These are phyloP conservation scores for Perithous albicinctus DNA, from an alignment of 2,888 invertebrate species.

Conservation along the genomic window DNA sequence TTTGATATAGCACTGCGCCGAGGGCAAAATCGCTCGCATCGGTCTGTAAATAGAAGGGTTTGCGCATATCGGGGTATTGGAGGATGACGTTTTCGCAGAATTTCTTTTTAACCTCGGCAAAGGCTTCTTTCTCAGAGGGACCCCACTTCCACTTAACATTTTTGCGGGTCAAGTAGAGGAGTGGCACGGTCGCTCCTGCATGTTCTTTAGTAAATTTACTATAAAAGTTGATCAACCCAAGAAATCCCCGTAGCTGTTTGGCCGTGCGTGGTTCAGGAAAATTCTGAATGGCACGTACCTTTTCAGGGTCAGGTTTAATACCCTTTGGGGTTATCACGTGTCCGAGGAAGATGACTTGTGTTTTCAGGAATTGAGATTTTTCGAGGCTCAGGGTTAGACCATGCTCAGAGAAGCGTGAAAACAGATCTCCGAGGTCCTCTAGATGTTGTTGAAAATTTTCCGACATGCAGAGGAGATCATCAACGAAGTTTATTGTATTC, in stretches of 20 bases:
- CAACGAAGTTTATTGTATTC: neutral
- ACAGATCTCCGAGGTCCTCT: neutral
- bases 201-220: slow-evolving; percentile 42
- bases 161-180: slow-evolving; percentile 63
- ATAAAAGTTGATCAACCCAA: slow-evolving; percentile 63
- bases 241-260: slow-evolving; percentile 63
- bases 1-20: slow-evolving; percentile 65
- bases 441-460: neutral
- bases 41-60: no score
- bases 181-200: slow-evolving; percentile 40
- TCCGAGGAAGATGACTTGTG: neutral
- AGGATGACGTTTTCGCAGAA: slow-evolving; percentile 52
- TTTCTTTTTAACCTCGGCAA: slow-evolving; percentile 34
- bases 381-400: neutral
- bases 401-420: neutral
- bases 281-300: neutral
- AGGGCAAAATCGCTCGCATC: slow-evolving; percentile 57
- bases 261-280: neutral
- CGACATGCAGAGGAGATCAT: neutral
- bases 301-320: neutral
- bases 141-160: slow-evolving; percentile 7
- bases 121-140: slow-evolving; percentile 52
- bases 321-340: neutral
- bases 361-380: neutral
- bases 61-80: neutral